Evolutionary conservation across 2,113 vertebrate species (phyloP), one percentile per base, ranked within the genome.

Genomic region (Pandion haliaetus): DNA sequence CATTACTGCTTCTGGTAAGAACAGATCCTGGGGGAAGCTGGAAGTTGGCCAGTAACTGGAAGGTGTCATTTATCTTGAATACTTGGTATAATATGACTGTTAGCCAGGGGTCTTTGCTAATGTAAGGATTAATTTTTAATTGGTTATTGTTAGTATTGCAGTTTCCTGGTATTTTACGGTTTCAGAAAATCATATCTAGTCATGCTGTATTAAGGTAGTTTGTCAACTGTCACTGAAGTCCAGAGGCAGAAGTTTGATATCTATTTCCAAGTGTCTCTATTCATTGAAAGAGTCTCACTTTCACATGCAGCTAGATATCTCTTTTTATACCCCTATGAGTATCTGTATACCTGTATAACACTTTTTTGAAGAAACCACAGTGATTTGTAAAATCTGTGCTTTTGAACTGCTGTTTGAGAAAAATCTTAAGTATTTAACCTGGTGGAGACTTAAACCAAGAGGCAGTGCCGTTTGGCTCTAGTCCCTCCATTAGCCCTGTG

Each of bases 121-220:
- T 25, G 11, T 32, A n/a, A 28, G 9, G 17, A 34, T 54, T 70
- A n/a, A 10, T 57, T 88, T 50, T 42, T 12, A 45, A 63, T 50
- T 86, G 29, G 8, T 7, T 57, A 11, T n/a, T 69, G 11, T 32
- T 67, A 69, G 11, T 23, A 55, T 26, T 72, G 32, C 11, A 21
- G 4, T 32, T 34, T 58, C 58, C 58, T 24, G 17, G 24, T 73
- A 63, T 20, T 74, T 71, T 42, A 26, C 2, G 23, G 14, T 57
- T 85, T 88, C 10, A 42, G 49, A 49, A 73, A 67, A 52, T 42
- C 2, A 0, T 66, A 26, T 83, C 76, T 58, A 50, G 8, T 29
- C n/a, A 36, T 0, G 0, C 21, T 59, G 7, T 52, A 1, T 8
- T 77, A 14, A 58, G 16, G 52, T n/a, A 16, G 28, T 34, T 32